A percentile compares a stretch with the other conserved stretches of the same genome.
These are phyloP conservation scores for Allolobophora icterica DNA, from an alignment of 2,888 invertebrate species.

Conservation along the genomic window DNA sequence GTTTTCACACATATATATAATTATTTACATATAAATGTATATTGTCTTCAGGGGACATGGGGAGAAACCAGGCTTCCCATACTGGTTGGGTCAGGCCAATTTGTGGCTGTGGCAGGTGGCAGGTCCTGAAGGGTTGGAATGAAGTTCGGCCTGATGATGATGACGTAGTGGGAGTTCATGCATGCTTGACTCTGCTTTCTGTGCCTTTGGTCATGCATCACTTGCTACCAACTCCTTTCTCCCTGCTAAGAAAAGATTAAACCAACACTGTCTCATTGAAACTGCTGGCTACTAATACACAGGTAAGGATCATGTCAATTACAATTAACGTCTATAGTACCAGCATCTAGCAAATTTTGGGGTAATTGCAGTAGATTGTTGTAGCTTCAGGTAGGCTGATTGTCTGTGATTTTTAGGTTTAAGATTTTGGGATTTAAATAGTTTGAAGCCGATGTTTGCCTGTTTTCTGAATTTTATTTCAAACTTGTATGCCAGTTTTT, in stretches of 20 bases:
- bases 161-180: neutral
- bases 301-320: neutral
- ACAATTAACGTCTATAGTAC: neutral
- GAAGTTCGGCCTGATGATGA: neutral
- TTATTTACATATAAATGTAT: neutral
- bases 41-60: neutral
- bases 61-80: neutral
- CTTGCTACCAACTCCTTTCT: neutral
- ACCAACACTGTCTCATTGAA: neutral
- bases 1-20: too few relatives aligned
- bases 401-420: neutral
- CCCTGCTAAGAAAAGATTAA: neutral
- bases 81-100: neutral
- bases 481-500: neutral
- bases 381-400: neutral
- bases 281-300: conserved; percentile 2
- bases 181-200: conserved; percentile 20
- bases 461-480: neutral
- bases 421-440: neutral
- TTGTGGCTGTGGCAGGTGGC: neutral
- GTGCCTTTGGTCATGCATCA: neutral
- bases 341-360: neutral
- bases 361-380: neutral
- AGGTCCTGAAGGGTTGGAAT: conserved; percentile 20
- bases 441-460: neutral